Evolutionary conservation across 53 echinoderm and acorn worm genomes (phyloP), one percentile per base, ranked within the genome.

Genomic region (Holothuria scabra): DNA sequence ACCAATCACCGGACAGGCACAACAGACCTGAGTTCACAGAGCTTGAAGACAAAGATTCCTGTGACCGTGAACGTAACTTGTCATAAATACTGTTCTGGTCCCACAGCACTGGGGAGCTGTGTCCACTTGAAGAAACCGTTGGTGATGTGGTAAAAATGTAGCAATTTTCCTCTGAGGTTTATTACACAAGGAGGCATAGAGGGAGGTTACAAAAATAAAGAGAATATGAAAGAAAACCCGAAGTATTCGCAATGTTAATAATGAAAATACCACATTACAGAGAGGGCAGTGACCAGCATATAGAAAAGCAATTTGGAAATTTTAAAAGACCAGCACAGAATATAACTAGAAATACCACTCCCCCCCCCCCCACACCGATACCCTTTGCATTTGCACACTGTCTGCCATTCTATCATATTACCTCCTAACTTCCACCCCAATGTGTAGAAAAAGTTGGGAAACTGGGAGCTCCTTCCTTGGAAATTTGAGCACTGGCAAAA

Each of bases 101-200:
- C 93, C 93, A 95, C 48, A 93, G 86, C 34, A 95, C 81, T 35
- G 95, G 95, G 28, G 95, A 95, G 86, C 95, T 95, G 59, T 91
- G 91, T 48, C 93, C 93, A 33, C 95, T 95, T 44, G 95, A 95
- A 67, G 93, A 91, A 65, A 66, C 86, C 63, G 91, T 86, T 21
- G 93, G 93, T 22, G 95, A 89, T 59, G 87, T 90, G 56, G 91
- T 89, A 85, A 95, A 93, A 76, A 93, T 95, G 90, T 95, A 95
- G 86, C 93, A 93, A 84, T 95, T 93, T 89, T 93, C 93, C 93
- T 93, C 93, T 93, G 85, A 78, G 26, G 33, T 57, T n/a, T n/a
- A 52, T 52, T 52, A 46, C 16, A 22, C 24, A 26, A 64, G 65
- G 65, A 64, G 31, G 65, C 31, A 31, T 24, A 26, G 28, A 52